A percentile compares a stretch with the other conserved stretches of the same genome.
Evolutionary conservation across 2,113 vertebrate genomes (phyloP).

Genomic region (Epinephelus lanceolatus): DNA sequence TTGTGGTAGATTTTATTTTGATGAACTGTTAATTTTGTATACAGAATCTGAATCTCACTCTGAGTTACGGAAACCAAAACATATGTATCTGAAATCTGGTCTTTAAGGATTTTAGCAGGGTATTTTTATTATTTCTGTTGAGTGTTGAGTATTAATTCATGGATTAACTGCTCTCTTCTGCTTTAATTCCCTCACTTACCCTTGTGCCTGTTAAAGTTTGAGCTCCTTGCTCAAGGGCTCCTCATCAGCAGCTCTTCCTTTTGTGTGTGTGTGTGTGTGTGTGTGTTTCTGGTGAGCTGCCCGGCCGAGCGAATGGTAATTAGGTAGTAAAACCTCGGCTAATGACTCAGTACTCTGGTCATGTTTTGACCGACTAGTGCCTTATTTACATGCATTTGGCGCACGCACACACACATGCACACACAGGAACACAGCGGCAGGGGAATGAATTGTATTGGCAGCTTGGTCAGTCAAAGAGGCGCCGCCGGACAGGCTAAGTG

Average conservation of each 20-base stretch:
- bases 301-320: slow-evolving; percentile 62
- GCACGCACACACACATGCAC: slow-evolving; percentile 21
- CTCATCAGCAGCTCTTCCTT: slow-evolving; percentile 28
- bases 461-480: slow-evolving; percentile 78
- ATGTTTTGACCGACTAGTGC: slow-evolving; percentile 79
- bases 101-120: too few species aligned
- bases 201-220: background rate
- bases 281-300: slow-evolving; percentile 54
- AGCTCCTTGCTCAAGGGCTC: slow-evolving; percentile 49
- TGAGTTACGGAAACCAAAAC: too few species aligned
- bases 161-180: background rate
- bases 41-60: too few species aligned
- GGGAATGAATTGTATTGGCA: slow-evolving; percentile 77
- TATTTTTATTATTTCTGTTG: too few species aligned
- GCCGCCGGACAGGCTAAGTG: slow-evolving; percentile 61
- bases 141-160: background rate
- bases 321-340: slow-evolving; percentile 69
- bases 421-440: slow-evolving; percentile 43
- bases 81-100: too few species aligned
- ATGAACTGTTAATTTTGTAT: too few species aligned
- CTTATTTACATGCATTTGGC: slow-evolving; percentile 71
- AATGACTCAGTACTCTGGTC: slow-evolving; percentile 73
- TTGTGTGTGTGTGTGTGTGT: slow-evolving; percentile 22
- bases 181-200: background rate
- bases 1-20: too few species aligned